Evolutionary conservation across 2,113 vertebrate genomes (phyloP), one percentile per base, ranked within the genome.

Genomic region (Scomber scombrus): DNA sequence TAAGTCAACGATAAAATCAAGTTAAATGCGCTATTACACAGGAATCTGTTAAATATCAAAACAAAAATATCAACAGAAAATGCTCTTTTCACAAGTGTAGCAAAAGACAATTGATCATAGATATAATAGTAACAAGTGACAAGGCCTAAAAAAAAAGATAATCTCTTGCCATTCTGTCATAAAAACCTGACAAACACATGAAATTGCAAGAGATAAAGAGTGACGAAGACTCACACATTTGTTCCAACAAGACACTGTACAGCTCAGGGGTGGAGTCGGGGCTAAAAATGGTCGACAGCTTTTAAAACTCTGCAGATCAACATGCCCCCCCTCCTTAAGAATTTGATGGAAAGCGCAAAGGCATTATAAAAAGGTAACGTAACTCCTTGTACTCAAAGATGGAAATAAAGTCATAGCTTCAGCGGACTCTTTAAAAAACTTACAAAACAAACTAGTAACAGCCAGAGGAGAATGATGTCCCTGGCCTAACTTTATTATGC

Each of bases 31-130:
- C 78, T 79, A 90, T 91, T 94, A 94, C 91, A 93, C 91, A 94
- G 91, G 91, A 94, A 93, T 93, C 87, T 81, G 89, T 94, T 90
- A 89, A 90, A 94, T 93, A 94, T 90, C 82, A 94, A 93, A 94
- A 94, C 85, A 93, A 90, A 86, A 88, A 72, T 85, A 89, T 85
- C 1, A 92, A 92, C 82, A 69, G 60, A 92, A 92, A 89, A 90
- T 70, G 78, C 46, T 91, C 78, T 91, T 93, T 93, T 91, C 89
- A 94, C 92, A 92, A 93, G 84, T 88, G 90, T 89, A 91, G 86
- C 91, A 94, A 95, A 93, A 92, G 85, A 92, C 79, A 80, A 56
- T 90, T 88, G 64, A 75, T 88, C 65, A 80, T 89, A 87, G 72
- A 84, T 93, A 88, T 85, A 85, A 86, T 93, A 90, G 57, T 71